Evolutionary conservation across 2,113 vertebrate genomes (phyloP).

Genomic region (Microtus richardsoni): DNA sequence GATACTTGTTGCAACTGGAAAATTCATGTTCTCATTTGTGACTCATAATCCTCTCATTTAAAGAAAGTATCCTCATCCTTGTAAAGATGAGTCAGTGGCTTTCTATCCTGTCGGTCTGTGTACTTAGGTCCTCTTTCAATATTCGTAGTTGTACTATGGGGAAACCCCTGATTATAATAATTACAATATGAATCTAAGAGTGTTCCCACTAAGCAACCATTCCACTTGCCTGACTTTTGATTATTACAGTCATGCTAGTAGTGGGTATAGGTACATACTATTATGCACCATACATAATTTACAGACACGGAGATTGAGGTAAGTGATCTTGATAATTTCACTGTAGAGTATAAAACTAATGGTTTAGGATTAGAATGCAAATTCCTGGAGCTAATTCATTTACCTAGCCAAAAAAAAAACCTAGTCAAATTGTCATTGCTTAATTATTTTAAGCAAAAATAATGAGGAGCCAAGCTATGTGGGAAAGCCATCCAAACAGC

Average conservation of each 20-base stretch:
- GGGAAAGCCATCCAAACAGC: not conserved
- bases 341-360: not conserved
- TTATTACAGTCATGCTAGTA: not conserved
- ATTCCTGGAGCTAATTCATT: not conserved
- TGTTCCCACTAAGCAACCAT: not conserved
- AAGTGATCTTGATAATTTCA: not conserved
- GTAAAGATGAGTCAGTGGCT: conserved; percentile 19
- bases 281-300: not conserved
- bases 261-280: not conserved
- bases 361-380: conserved; percentile 2
- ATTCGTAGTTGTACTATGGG: not conserved
- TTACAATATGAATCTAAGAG: not conserved
- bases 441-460: not conserved
- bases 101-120: not conserved
- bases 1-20: not conserved
- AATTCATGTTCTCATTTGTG: conserved; percentile 29
- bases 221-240: not conserved
- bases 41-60: conserved; percentile 28
- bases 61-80: not conserved
- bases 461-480: not conserved
- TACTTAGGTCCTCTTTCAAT: not conserved
- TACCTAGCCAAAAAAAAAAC: not conserved
- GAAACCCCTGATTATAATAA: not conserved
- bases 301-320: not conserved
- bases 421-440: not conserved